Conservation (phyloP, 2,797 vertebrate species). For the Acestrorhynchus altus region DNA sequence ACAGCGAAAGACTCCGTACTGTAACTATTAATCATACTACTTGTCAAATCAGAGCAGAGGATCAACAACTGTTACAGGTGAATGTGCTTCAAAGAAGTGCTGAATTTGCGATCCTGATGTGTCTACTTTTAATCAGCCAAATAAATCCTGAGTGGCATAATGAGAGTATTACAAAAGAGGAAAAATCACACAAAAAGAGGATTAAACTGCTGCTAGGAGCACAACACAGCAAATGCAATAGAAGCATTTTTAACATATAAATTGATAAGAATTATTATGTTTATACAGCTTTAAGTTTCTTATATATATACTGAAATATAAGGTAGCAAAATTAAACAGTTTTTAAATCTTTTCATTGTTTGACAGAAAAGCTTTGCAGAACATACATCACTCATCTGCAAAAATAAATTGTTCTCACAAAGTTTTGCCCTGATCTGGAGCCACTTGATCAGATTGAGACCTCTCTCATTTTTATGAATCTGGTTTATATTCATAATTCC, state of each 20-base stretch:
- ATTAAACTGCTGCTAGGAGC: slow-evolving; percentile 13
- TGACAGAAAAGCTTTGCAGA: no score
- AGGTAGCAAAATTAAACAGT: no score
- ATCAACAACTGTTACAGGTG: slow-evolving; percentile 5
- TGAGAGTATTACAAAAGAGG: slow-evolving; percentile 18
- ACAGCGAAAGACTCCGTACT: no score
- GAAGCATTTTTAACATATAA: neutral
- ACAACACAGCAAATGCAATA: slow-evolving; percentile 3
- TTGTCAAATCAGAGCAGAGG: slow-evolving; percentile 25
- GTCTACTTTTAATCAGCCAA: slow-evolving; percentile 29
- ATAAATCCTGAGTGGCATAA: slow-evolving; percentile 11
- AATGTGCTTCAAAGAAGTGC: neutral
- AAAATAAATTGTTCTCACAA: no score
- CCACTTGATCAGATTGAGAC: no score
- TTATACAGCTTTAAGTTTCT: neutral
- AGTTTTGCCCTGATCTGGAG: no score
- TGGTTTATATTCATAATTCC: no score
- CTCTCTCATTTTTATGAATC: no score
- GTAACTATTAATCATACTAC: slow-evolving; percentile 41
- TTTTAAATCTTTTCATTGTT: no score
- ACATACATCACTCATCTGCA: no score
- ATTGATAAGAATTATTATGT: neutral
- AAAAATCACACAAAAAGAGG: neutral
- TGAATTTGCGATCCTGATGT: neutral
- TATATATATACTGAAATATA: no score